Evolutionary conservation across 2,113 vertebrate genomes (phyloP).

Genomic region (Anguilla rostrata): DNA sequence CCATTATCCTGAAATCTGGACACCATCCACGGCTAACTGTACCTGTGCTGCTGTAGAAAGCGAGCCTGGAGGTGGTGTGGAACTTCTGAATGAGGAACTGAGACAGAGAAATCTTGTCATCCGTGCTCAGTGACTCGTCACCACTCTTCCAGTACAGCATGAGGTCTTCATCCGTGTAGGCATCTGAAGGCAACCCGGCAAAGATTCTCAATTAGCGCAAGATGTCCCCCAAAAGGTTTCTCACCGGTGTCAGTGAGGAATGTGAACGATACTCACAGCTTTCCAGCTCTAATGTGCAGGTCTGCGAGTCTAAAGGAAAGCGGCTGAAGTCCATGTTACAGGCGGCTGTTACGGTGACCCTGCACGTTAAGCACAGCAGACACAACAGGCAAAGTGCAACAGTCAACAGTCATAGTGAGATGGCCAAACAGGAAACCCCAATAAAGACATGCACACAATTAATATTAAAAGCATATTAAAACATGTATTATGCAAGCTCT

Average conservation of each 20-base stretch:
- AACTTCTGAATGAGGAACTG: constrained; percentile 97
- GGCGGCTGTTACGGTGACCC: constrained; percentile 92
- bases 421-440: background rate
- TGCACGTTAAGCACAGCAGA: constrained; percentile 50
- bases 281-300: constrained; percentile 90
- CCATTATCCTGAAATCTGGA: background rate
- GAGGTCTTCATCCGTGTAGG: constrained; percentile 94
- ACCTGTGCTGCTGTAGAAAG: constrained; percentile 98
- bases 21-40: constrained; percentile 24
- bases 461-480: background rate
- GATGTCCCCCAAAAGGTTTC: too few relatives aligned
- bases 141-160: constrained; percentile 97
- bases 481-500: background rate
- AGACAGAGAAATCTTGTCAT: constrained; percentile 90
- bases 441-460: background rate
- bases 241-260: background rate
- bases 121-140: constrained; percentile 88
- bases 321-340: constrained; percentile 98
- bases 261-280: constrained; percentile 79
- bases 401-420: background rate
- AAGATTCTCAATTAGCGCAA: background rate
- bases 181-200: constrained; percentile 69
- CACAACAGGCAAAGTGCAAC: background rate
- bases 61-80: constrained; percentile 88
- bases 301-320: constrained; percentile 95